Conservation (phyloP, 2,797 vertebrate genomes). For the Novumbra hubbsi region DNA sequence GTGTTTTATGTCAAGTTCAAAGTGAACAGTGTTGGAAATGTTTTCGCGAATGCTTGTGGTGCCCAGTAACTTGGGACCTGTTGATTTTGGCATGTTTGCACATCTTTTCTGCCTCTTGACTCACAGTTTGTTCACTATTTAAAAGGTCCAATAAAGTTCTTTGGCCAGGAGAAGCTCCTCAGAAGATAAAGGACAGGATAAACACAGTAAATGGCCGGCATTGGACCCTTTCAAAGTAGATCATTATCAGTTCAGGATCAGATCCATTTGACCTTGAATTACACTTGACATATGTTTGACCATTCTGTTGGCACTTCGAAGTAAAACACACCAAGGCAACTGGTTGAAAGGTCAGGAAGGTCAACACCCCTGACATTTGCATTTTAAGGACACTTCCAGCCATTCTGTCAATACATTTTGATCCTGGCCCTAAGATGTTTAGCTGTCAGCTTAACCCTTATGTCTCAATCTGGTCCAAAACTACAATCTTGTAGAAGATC, state of each 20-base stretch:
- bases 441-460: slow-evolving; percentile 22
- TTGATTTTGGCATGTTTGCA: not conserved
- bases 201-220: slow-evolving; percentile 37
- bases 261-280: slow-evolving; percentile 64
- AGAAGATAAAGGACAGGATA: slow-evolving; percentile 30
- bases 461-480: not conserved
- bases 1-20: not conserved
- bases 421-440: slow-evolving; percentile 19
- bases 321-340: slow-evolving; percentile 29
- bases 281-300: slow-evolving; percentile 60
- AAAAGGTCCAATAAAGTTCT: slow-evolving; percentile 9
- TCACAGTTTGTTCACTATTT: slow-evolving; percentile 9
- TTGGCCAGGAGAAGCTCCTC: slow-evolving; percentile 9
- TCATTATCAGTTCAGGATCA: slow-evolving; percentile 52
- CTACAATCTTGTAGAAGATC: not conserved
- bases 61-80: not conserved
- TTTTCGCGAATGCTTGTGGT: not conserved
- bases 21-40: not conserved
- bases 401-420: slow-evolving; percentile 33
- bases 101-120: not conserved
- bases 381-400: slow-evolving; percentile 5
- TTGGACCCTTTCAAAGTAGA: slow-evolving; percentile 44
- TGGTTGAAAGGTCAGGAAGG: slow-evolving; percentile 42
- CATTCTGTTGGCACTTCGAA: slow-evolving; percentile 20
- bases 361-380: slow-evolving; percentile 21